Percentiles rank a stretch among this genome's conserved stretches.
These are phyloP conservation scores for Sebastes iracundus DNA, from an alignment of 2,797 vertebrate species.

Conservation along the genomic window DNA sequence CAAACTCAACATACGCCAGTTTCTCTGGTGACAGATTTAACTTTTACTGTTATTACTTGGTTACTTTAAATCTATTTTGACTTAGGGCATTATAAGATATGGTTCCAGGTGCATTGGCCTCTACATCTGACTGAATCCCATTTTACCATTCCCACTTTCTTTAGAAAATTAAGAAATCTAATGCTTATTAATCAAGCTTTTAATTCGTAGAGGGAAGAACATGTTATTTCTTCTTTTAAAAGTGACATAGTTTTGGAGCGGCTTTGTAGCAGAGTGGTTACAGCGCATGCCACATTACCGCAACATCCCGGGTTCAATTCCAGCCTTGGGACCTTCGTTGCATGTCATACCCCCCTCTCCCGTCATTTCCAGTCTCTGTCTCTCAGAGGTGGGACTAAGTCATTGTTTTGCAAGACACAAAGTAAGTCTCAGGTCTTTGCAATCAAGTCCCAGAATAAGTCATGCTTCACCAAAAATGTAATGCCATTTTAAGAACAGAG, in stretches of 20 bases:
- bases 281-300: background rate
- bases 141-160: background rate
- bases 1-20: conserved; percentile 1
- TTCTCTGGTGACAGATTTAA: background rate
- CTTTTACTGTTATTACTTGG: background rate
- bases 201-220: background rate
- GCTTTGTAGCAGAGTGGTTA: background rate
- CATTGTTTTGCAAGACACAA: background rate
- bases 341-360: background rate
- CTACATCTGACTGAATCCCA: background rate
- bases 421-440: too few species aligned
- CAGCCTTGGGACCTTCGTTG: too few species aligned
- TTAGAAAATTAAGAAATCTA: background rate
- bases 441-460: too few species aligned
- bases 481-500: too few species aligned
- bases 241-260: background rate
- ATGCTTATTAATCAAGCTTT: background rate
- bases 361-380: background rate
- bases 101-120: background rate
- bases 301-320: background rate
- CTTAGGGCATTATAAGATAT: too few species aligned
- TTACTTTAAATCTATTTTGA: background rate
- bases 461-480: too few species aligned
- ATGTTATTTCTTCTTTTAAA: background rate
- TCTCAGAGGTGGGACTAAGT: too few species aligned